Conservation (phyloP, 2,113 vertebrate species). For the Aspidoscelis tigris region DNA sequence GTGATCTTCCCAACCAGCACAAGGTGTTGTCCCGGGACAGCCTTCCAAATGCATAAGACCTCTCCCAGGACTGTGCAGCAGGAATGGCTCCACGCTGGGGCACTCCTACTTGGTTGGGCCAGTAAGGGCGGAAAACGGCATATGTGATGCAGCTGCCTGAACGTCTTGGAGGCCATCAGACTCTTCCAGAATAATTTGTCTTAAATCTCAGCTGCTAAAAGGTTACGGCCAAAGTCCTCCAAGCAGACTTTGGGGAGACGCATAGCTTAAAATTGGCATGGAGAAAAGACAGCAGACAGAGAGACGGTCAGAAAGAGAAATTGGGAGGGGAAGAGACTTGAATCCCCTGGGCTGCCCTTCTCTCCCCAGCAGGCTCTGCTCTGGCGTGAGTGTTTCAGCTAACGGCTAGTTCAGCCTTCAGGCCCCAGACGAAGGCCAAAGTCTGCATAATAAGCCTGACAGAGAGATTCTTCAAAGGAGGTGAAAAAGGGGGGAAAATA, state of each 20-base stretch:
- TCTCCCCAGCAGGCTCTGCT: not conserved
- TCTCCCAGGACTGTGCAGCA: too few relatives aligned
- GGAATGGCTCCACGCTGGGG: too few relatives aligned
- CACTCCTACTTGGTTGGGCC: too few relatives aligned
- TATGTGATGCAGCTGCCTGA: too few relatives aligned
- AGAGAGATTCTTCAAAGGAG: slow-evolving; percentile 61
- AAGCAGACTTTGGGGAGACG: not conserved
- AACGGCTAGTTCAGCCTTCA: slow-evolving; percentile 67
- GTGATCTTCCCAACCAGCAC: too few relatives aligned
- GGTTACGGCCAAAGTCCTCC: not conserved
- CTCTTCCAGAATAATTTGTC: too few relatives aligned
- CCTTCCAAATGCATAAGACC: too few relatives aligned
- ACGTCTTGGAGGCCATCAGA: too few relatives aligned
- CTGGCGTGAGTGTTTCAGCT: not conserved
- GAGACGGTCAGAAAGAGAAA: not conserved
- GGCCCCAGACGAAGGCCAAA: slow-evolving; percentile 65
- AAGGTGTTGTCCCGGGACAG: too few relatives aligned
- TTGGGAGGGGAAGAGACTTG: not conserved
- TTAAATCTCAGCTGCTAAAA: too few relatives aligned
- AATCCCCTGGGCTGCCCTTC: not conserved
- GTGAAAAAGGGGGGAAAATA: slow-evolving; percentile 7
- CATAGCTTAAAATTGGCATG: not conserved
- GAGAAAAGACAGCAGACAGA: not conserved
- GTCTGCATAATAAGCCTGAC: slow-evolving; percentile 53
- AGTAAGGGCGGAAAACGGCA: too few relatives aligned